Evolutionary conservation across 2,797 vertebrate species (phyloP), one percentile per base, ranked within the genome.

Genomic region (Glossophaga mutica): DNA sequence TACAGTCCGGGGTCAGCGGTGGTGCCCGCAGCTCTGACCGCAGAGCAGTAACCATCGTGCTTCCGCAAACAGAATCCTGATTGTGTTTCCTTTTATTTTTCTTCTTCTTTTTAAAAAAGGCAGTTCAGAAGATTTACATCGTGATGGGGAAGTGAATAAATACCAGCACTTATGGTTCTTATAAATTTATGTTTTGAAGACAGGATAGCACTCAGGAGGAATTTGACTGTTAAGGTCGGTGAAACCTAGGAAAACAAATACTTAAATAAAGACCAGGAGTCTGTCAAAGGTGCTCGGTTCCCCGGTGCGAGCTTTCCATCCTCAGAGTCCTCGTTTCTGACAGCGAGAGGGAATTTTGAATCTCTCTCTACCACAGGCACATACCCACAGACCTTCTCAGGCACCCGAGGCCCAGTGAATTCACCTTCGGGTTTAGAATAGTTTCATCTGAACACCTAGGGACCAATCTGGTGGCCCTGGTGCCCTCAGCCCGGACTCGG

Each of bases 101-200:
- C 65, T 83, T n/a, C 29, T 76, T 76, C 73, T 48, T 84, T 97
- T 98, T 97, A 98, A 98, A 98, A 98, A 99, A 99, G 99, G 99
- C 99, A 99, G 99, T 99, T 99, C 96, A 18, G 97, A 98, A 99
- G 98, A 99, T 99, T 99, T 99, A 99, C 99, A 99, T 98, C 98
- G 96, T 99, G 99, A 99, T 97, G 98, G 98, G 99, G 99, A 98
- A 99, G 99, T 98, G 99, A 98, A 98, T 98, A 98, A 98, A 99
- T 98, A 99, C 99, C 99, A 99, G 99, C 99, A 99, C 99, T 99
- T 99, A 99, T 98, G 99, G 99, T 99, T 99, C 98, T 99, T 99
- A 99, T 98, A 98, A 98, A 97, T 98, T 97, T 98, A 98, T 97
- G 96, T 98, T 98, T 98, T 98, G 98, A 98, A 98, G 99, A 98